Percentiles rank a stretch among this genome's conserved stretches.
Conservation (phyloP, 2,888 invertebrate species). For the Ceriagrion tenellum region DNA sequence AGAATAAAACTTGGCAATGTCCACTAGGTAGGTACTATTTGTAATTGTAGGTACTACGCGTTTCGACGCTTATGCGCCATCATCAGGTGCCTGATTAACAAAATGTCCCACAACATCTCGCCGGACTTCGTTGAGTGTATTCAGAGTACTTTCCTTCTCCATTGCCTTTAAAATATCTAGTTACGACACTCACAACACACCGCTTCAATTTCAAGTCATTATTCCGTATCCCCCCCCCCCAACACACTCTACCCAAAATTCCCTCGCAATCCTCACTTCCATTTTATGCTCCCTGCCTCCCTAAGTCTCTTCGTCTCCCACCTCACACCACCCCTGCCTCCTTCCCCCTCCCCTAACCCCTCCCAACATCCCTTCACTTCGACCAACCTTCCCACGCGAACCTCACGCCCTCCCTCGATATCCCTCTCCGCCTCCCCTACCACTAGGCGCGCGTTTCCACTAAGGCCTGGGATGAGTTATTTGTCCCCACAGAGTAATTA, state of each 20-base stretch:
- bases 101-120: not conserved
- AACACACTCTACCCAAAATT: not conserved
- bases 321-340: no score
- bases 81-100: no score
- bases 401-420: not conserved
- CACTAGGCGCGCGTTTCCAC: not conserved
- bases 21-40: no score
- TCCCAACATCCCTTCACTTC: not conserved
- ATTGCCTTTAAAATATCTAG: no score
- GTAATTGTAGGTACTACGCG: no score
- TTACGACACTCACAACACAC: not conserved
- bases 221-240: not conserved
- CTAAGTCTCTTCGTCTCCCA: not conserved
- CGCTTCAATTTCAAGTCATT: not conserved
- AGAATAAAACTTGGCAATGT: no score
- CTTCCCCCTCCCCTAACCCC: not conserved
- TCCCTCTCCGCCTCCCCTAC: not conserved
- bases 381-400: not conserved
- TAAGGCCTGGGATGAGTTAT: slow-evolving; percentile 28
- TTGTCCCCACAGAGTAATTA: slow-evolving; percentile 49
- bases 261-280: not conserved
- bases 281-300: not conserved
- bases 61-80: no score
- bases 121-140: no score
- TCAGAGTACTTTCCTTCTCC: not conserved